Percentiles rank a stretch among this genome's conserved stretches.
phyloP scores from a whole-genome alignment of 2,113 vertebrate species.

The Tautogolabrus adspersus region DNA sequence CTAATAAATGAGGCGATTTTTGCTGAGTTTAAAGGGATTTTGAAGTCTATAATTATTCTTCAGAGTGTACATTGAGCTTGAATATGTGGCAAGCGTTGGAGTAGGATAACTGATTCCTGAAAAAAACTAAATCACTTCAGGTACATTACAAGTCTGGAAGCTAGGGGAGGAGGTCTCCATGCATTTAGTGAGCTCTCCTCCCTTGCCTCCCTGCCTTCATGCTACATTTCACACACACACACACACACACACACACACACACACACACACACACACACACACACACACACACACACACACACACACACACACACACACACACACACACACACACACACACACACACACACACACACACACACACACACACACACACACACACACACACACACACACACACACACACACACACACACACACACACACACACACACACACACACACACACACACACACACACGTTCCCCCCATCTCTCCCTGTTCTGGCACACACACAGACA shows the following conservation, averaged over 20 bases:
- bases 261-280: conserved; percentile 16
- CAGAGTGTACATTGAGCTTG: background rate
- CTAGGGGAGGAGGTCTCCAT: conserved; percentile 5
- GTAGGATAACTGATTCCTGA: background rate
- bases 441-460: conserved; percentile 39
- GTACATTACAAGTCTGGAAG: conserved; percentile 13
- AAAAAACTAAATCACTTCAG: conserved; percentile 25
- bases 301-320: background rate
- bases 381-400: conserved; percentile 47
- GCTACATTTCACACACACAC: conserved; percentile 28
- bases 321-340: conserved; percentile 31
- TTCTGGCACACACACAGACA: conserved; percentile 32
- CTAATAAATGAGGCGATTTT: conserved; percentile 12
- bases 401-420: conserved; percentile 44
- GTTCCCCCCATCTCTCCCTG: conserved; percentile 10
- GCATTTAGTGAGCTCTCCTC: conserved; percentile 10
- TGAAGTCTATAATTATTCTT: background rate
- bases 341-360: conserved; percentile 41
- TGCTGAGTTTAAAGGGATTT: conserved; percentile 5
- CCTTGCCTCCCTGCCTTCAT: background rate
- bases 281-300: no score
- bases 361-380: conserved; percentile 42
- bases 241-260: background rate
- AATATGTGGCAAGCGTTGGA: background rate
- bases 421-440: conserved; percentile 38